These are phyloP conservation scores for Ambastaia sidthimunki DNA, from an alignment of 2,797 vertebrate species.

Conservation along the genomic window DNA sequence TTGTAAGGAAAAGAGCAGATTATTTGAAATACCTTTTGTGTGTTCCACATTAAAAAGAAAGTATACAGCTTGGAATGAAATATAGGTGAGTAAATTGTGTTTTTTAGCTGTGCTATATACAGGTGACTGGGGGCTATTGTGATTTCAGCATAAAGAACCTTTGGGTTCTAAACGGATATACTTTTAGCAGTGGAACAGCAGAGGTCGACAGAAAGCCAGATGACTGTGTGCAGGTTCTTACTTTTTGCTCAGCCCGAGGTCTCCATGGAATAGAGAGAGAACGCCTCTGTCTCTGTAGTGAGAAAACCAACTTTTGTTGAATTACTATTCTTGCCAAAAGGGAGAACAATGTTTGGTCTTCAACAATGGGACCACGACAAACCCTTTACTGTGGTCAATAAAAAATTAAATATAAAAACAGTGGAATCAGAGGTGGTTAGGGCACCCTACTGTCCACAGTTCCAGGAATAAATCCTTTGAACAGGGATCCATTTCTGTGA, in stretches of 20 bases:
- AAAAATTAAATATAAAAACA: conserved; percentile 10
- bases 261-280: conserved; percentile 68
- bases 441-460: neutral
- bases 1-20: neutral
- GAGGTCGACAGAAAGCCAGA: conserved; percentile 54
- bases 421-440: neutral
- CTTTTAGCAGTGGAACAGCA: conserved; percentile 39
- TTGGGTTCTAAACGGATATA: neutral
- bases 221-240: conserved; percentile 70
- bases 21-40: neutral
- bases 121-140: neutral
- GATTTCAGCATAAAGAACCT: neutral
- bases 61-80: neutral
- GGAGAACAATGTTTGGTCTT: conserved; percentile 17
- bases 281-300: conserved; percentile 74
- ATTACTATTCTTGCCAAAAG: conserved; percentile 51
- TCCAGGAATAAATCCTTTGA: neutral
- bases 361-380: neutral
- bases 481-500: no score
- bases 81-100: neutral
- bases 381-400: neutral
- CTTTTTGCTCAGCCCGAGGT: conserved; percentile 71
- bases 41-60: neutral
- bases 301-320: conserved; percentile 71
- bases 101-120: neutral